These are phyloP conservation scores for Brachionus manjavacas DNA, from an alignment of 1,140 invertebrate species.

Conservation along the genomic window DNA sequence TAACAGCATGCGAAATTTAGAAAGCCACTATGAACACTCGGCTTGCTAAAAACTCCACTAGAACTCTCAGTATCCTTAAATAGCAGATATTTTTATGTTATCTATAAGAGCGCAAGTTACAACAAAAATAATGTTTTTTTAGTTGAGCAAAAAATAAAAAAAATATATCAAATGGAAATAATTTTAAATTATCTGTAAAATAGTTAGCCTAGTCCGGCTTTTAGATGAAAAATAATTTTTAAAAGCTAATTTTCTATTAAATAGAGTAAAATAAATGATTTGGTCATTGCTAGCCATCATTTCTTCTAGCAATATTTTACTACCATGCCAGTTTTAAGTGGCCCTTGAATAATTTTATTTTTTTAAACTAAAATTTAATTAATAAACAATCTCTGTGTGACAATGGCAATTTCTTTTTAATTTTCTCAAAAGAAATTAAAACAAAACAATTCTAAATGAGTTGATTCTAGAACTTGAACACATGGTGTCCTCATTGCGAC, in stretches of 20 bases:
- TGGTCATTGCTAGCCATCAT: background rate
- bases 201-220: background rate
- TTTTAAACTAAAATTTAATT: background rate
- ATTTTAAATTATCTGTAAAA: constrained; percentile 16
- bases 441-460: background rate
- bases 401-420: background rate
- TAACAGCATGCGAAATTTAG: background rate
- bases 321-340: background rate
- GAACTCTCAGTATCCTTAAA: background rate
- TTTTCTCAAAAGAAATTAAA: background rate
- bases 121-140: background rate
- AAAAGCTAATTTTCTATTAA: background rate
- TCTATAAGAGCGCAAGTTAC: background rate
- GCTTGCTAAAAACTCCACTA: background rate
- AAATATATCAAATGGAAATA: constrained; percentile 3
- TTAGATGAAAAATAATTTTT: background rate
- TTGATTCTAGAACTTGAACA: background rate
- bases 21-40: background rate
- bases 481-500: background rate
- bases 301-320: background rate
- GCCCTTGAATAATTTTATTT: constrained; percentile 19
- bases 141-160: background rate
- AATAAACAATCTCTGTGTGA: background rate
- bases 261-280: background rate
- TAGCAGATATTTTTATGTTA: background rate